These are phyloP conservation scores for Pluvianellus socialis DNA, from an alignment of 2,113 vertebrate genomes.

Conservation along the genomic window DNA sequence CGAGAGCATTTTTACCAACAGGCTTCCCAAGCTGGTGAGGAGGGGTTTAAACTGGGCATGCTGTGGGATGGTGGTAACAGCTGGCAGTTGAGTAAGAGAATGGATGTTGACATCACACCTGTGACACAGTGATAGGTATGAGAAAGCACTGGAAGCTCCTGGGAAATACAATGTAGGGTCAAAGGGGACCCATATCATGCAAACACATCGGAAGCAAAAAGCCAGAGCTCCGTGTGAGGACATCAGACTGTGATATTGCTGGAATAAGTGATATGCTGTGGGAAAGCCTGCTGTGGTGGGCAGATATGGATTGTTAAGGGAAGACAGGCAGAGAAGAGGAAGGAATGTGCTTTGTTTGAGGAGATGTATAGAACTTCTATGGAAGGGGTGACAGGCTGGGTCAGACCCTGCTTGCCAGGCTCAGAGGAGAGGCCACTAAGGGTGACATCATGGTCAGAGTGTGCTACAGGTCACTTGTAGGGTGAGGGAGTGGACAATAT, in stretches of 20 bases:
- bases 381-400: not conserved
- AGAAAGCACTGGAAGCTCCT: not conserved
- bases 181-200: not conserved
- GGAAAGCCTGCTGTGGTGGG: not conserved
- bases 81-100: not conserved
- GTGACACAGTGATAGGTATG: not conserved
- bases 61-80: not conserved
- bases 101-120: not conserved
- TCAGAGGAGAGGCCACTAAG: not conserved
- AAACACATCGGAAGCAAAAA: not conserved
- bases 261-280: not conserved
- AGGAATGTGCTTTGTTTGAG: not conserved
- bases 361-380: not conserved
- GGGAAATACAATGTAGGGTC: not conserved
- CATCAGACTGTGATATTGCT: not conserved
- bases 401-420: not conserved
- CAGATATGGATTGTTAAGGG: not conserved
- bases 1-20: not conserved
- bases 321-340: not conserved
- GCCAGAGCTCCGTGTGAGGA: not conserved
- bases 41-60: not conserved
- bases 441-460: not conserved
- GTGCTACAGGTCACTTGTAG: not conserved
- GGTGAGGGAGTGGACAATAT: not conserved
- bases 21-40: not conserved